Evolutionary conservation across 2,797 vertebrate species (phyloP), one percentile per base, ranked within the genome.

Genomic region (Notoglanidium macrostoma): DNA sequence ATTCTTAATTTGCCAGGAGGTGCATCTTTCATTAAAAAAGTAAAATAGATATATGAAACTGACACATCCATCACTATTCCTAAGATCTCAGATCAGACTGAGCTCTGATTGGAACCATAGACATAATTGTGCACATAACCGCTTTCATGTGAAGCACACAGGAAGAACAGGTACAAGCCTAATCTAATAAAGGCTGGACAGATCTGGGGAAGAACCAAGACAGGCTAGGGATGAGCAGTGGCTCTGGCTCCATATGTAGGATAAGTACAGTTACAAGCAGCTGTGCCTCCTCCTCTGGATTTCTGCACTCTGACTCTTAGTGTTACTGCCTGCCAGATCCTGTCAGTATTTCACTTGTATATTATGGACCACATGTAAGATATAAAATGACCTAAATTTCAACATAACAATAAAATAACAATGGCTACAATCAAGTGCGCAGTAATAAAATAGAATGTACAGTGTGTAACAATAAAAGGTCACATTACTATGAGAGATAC

Each of bases 91-190:
- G 54, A 73, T 79, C 73, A 68, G 73, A 44, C 35, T 81, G 89
- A 93, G 90, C 80, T 92, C 90, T 95, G 94, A 96, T 95, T 95
- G 93, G 93, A 95, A 95, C 94, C 94, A 95, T 94, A 90, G 90
- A 94, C 91, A 92, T 94, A 95, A 96, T 95, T 95, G 93, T 84
- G 83, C 68, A 92, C 78, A 84, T 94, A 95, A 95, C 90, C 91
- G 85, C 94, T 96, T 95, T 96, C 95, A 95, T 95, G 92, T 96
- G 94, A 90, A 86, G 84, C 81, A 88, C 85, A 89, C 90, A 89
- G 91, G 91, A 86, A 91, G 86, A 94, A 92, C 94, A 95, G 95
- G 95, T 96, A 95, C 90, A 70, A 90, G 76, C 77, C 80, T 94
- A 94, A 95, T 93, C 90, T 93, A 94, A 95, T 94, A 93, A 94